Conservation (phyloP, 2,797 vertebrate species). For the Mastacembelus armatus region DNA sequence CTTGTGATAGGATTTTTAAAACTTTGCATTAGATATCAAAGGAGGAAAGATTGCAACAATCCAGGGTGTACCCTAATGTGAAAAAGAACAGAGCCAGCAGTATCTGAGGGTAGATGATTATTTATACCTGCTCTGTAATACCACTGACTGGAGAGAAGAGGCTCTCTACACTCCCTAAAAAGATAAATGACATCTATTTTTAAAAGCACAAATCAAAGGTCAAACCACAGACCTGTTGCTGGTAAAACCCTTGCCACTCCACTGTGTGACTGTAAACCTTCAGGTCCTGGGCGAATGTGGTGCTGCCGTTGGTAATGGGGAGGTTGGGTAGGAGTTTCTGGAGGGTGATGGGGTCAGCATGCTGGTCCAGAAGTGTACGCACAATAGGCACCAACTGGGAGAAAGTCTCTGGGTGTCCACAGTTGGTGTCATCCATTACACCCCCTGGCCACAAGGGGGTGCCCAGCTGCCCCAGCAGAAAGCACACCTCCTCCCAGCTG, state of each 20-base stretch:
- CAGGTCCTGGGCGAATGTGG: constrained; percentile 95
- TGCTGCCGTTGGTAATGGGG: constrained; percentile 94
- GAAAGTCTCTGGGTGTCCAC: constrained; percentile 80
- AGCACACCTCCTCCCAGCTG: constrained; percentile 91
- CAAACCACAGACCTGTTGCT: constrained; percentile 85
- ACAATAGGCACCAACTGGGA: constrained; percentile 92
- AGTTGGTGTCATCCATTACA: constrained; percentile 36
- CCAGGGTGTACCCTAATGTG: constrained; percentile 6
- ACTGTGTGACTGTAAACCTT: constrained; percentile 88
- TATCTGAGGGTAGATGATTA: constrained; percentile 23
- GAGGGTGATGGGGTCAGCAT: constrained; percentile 86
- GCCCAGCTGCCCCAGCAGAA: constrained; percentile 84
- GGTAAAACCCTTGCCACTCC: constrained; percentile 94
- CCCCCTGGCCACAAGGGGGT: constrained; percentile 74
- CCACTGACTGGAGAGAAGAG: constrained; percentile 5
- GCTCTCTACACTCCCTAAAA: constrained; percentile 27
- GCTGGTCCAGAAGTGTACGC: constrained; percentile 92
- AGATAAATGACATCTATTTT: constrained; percentile 23
- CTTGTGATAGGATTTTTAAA: constrained; percentile 27
- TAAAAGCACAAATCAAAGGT: constrained; percentile 11
- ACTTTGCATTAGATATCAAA: constrained; percentile 20
- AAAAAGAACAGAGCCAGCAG: constrained; percentile 41
- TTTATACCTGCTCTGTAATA: constrained; percentile 18
- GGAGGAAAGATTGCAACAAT: constrained; percentile 6
- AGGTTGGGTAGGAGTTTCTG: constrained; percentile 90